These are phyloP conservation scores for Fringilla coelebs DNA, from an alignment of 2,797 vertebrate species.

Conservation along the genomic window DNA sequence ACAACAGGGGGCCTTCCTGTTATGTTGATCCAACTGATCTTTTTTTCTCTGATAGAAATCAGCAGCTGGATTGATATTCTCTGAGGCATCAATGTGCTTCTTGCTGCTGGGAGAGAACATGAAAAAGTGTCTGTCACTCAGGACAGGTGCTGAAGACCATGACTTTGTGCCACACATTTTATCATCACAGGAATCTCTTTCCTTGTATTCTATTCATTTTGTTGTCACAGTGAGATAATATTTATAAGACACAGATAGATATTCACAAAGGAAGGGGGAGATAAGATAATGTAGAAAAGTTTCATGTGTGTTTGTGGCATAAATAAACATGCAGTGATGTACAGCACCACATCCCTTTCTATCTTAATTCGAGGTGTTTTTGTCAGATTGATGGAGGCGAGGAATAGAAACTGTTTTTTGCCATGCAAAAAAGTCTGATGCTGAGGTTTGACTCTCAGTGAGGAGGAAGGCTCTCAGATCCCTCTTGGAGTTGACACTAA, in stretches of 20 bases:
- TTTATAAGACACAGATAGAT: not conserved
- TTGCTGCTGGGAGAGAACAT: constrained; percentile 26
- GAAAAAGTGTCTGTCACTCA: constrained; percentile 21
- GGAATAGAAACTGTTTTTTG: not conserved
- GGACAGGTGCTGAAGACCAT: not conserved
- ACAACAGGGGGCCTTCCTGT: constrained; percentile 61
- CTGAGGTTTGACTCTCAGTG: not conserved
- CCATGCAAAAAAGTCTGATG: not conserved
- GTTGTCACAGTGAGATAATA: not conserved
- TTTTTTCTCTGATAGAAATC: constrained; percentile 42
- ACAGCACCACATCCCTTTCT: not conserved
- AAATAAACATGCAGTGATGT: not conserved
- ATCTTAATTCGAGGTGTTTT: not conserved
- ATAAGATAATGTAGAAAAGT: not conserved
- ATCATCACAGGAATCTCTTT: constrained; percentile 3
- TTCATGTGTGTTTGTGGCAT: not conserved
- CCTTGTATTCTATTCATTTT: not conserved
- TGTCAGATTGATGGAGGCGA: not conserved
- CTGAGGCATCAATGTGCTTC: not conserved
- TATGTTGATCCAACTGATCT: constrained; percentile 52
- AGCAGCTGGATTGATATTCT: constrained; percentile 33
- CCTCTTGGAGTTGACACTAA: not conserved
- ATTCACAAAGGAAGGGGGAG: not conserved
- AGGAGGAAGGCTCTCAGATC: not conserved
- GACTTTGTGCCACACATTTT: constrained; percentile 4